Percentiles rank a stretch among this genome's conserved stretches.
Evolutionary conservation across 2,888 invertebrate genomes (phyloP).

Genomic region (Brachynemurus nebulosus): DNA sequence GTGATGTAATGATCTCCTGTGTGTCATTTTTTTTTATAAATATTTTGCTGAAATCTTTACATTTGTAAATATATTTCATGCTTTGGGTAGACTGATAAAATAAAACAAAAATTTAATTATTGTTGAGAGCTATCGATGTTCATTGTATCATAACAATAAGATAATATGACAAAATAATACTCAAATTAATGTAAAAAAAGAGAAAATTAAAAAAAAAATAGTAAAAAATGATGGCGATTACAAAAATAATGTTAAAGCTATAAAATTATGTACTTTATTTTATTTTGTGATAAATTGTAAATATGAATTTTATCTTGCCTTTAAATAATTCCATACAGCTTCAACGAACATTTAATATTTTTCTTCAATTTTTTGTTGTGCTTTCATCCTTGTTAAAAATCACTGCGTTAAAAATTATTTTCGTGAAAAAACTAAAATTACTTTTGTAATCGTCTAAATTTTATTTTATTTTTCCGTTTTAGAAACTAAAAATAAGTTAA

Average conservation of each 20-base stretch:
- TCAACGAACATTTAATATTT: too few relatives aligned
- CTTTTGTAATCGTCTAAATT: not conserved
- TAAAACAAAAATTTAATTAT: not conserved
- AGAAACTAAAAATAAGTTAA: not conserved
- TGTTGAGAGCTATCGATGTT: constrained; percentile 9
- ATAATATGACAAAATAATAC: not conserved
- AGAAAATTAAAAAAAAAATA: too few relatives aligned
- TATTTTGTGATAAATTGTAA: too few relatives aligned
- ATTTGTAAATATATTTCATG: constrained; percentile 8
- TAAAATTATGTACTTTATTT: not conserved
- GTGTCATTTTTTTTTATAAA: constrained; percentile 1
- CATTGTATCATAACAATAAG: constrained; percentile 5
- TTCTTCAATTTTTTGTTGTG: too few relatives aligned
- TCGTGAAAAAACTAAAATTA: not conserved
- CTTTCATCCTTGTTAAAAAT: too few relatives aligned
- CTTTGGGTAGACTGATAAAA: constrained; percentile 10
- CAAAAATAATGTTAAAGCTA: not conserved
- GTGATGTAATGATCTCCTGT: constrained; percentile 1
- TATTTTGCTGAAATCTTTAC: constrained; percentile 1
- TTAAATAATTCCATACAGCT: too few relatives aligned
- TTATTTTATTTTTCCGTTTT: constrained; percentile 1
- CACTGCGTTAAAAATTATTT: too few relatives aligned
- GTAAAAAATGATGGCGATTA: not conserved
- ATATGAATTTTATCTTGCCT: too few relatives aligned
- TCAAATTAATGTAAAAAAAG: constrained; percentile 1